Percentiles rank a stretch among this genome's conserved stretches.
Conservation (phyloP, 2,797 vertebrate species). For the Acanthiza pusilla region DNA sequence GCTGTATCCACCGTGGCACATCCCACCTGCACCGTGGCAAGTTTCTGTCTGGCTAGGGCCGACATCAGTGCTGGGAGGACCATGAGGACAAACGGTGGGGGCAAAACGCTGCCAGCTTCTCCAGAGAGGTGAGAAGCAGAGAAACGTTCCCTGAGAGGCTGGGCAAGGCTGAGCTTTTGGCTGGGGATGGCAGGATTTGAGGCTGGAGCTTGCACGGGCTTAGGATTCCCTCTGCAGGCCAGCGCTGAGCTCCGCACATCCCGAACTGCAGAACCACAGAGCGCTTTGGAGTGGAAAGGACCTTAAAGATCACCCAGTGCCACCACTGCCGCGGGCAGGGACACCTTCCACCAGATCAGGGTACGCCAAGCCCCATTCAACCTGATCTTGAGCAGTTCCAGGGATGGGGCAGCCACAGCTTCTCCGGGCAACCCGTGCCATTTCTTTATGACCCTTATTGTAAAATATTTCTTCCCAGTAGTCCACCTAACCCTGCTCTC, state of each 20-base stretch:
- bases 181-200: not conserved
- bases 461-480: not conserved
- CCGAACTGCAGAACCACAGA: accelerated
- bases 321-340: accelerated
- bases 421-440: not conserved
- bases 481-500: not conserved
- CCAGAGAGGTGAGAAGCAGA: not conserved
- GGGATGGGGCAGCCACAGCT: not conserved
- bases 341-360: accelerated
- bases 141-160: accelerated
- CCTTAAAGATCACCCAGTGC: accelerated
- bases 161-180: not conserved
- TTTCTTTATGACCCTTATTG: accelerated
- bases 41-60: accelerated
- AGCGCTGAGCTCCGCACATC: not conserved
- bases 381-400: not conserved
- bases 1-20: accelerated
- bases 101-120: not conserved
- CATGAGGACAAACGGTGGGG: accelerated
- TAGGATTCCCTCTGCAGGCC: constrained; percentile 56
- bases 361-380: accelerated
- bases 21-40: not conserved
- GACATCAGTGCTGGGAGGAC: accelerated
- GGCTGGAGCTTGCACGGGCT: not conserved
- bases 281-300: accelerated